Percentiles rank a stretch among this genome's conserved stretches.
Evolutionary conservation across 2,113 vertebrate species (phyloP).

Genomic region (Heterotilapia buettikoferi): DNA sequence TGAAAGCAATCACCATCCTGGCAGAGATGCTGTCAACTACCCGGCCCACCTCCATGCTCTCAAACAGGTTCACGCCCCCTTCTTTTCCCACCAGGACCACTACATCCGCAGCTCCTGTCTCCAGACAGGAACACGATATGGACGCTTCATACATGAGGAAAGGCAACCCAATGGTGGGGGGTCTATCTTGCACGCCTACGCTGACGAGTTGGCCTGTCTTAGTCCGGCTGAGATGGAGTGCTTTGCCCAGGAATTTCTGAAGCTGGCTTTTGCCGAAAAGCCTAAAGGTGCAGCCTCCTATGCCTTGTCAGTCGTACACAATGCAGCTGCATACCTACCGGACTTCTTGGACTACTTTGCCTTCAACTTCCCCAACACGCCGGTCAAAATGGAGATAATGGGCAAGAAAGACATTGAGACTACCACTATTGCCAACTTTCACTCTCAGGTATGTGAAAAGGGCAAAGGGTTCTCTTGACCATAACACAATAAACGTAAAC

Average conservation of each 20-base stretch:
- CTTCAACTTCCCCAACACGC: constrained; percentile 97
- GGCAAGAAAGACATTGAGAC: constrained; percentile 99
- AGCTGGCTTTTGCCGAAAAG: constrained; percentile 88
- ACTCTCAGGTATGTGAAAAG: constrained; percentile 80
- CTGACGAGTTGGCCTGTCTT: constrained; percentile 92
- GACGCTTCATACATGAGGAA: constrained; percentile 91
- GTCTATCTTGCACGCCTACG: constrained; percentile 90
- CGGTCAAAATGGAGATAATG: constrained; percentile 97
- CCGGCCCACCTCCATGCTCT: constrained; percentile 76
- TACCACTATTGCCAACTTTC: constrained; percentile 95
- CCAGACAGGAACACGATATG: constrained; percentile 83
- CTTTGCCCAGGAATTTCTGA: constrained; percentile 91
- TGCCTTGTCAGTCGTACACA: constrained; percentile 90
- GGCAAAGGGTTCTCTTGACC: not conserved
- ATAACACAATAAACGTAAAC: not conserved
- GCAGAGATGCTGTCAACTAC: constrained; percentile 36
- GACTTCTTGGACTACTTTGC: constrained; percentile 99
- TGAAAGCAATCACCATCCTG: constrained; percentile 71
- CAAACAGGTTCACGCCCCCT: constrained; percentile 78
- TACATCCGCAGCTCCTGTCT: constrained; percentile 88
- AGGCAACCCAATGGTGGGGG: constrained; percentile 93
- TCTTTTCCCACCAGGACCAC: constrained; percentile 92
- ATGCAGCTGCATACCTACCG: constrained; percentile 90
- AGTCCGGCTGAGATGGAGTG: constrained; percentile 86
- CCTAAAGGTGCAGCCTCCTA: constrained; percentile 86